Evolutionary conservation across 2,113 vertebrate genomes (phyloP).

Genomic region (Thunnus thynnus): DNA sequence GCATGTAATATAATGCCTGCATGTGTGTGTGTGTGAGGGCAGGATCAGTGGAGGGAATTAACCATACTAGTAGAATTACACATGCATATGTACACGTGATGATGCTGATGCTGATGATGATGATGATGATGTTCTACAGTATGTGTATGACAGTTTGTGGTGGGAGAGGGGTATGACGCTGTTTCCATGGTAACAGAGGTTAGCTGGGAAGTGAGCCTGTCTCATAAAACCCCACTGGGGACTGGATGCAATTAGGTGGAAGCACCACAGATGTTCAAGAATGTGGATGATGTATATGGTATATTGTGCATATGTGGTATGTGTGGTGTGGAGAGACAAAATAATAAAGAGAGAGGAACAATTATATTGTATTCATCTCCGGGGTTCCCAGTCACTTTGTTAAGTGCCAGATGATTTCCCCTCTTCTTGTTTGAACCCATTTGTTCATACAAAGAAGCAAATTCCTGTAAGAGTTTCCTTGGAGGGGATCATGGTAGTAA

Average conservation of each 20-base stretch:
- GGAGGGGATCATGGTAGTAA: background rate
- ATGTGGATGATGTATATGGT: background rate
- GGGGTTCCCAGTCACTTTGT: slow-evolving; percentile 4
- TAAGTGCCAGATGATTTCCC: slow-evolving; percentile 15
- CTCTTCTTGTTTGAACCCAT: background rate
- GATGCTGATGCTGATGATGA: too few species aligned
- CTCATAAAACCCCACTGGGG: slow-evolving; percentile 29
- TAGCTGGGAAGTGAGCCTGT: slow-evolving; percentile 32
- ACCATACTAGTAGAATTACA: background rate
- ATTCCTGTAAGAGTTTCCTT: background rate
- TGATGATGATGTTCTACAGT: too few species aligned
- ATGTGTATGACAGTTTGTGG: slow-evolving; percentile 14
- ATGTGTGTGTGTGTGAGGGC: background rate
- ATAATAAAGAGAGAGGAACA: background rate
- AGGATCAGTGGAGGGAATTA: background rate
- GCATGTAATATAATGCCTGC: slow-evolving; percentile 15
- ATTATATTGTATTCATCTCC: slow-evolving; percentile 20
- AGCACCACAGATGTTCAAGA: slow-evolving; percentile 41
- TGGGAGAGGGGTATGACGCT: background rate
- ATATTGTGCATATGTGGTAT: background rate
- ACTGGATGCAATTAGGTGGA: slow-evolving; percentile 55
- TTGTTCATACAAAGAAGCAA: background rate
- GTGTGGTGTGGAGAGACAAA: background rate
- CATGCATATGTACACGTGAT: background rate
- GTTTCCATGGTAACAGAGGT: slow-evolving; percentile 62